Evolutionary conservation across 2,888 invertebrate genomes (phyloP), one percentile per base, ranked within the genome.

Genomic region (Pachymerium ferrugineum): DNA sequence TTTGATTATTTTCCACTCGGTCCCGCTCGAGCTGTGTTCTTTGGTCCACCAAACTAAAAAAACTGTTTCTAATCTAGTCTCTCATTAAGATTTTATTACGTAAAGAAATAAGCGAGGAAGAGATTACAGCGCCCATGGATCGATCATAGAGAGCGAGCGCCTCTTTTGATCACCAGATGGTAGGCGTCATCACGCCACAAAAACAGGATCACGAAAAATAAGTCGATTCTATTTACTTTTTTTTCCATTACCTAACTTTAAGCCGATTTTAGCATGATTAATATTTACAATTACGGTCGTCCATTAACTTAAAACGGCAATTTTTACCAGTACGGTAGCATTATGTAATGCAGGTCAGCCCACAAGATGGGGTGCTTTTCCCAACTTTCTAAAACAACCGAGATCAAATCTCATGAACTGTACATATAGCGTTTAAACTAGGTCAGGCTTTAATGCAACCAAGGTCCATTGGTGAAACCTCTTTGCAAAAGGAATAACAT

Each of bases 91-190:
- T 54, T 54, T 54, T 54, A 54, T 54, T 54, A 54, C 10, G 54
- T 54, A 54, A 54, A 54, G 54, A 54, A 54, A 54, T 54, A 54
- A 54, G n/a, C 54, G 54, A 25, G 54, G 25, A 54, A 54, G 25
- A 54, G 54, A 54, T 54, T 54, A 54, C 22, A 54, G 54, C 54
- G 25, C 25, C 54, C 22, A 12, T 14, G 54, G 54, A 54, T 54
- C 54, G 54, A 54, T 54, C 54, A 54, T 14, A 14, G 25, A 25
- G 12, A 54, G 25, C 25, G 22, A 54, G 25, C 54, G 54, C 54
- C 54, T 22, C 54, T 25, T 54, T 54, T 54, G 54, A 54, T 54
- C 54, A 54, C 54, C 54, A 54, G 54, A 54, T 54, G 54, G 54
- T 54, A 54, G 54, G 54, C 54, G 54, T 54, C 54, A 22, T 54